These are phyloP conservation scores for Hydrolagus affinis DNA, from an alignment of 2,113 vertebrate species.

Conservation along the genomic window DNA sequence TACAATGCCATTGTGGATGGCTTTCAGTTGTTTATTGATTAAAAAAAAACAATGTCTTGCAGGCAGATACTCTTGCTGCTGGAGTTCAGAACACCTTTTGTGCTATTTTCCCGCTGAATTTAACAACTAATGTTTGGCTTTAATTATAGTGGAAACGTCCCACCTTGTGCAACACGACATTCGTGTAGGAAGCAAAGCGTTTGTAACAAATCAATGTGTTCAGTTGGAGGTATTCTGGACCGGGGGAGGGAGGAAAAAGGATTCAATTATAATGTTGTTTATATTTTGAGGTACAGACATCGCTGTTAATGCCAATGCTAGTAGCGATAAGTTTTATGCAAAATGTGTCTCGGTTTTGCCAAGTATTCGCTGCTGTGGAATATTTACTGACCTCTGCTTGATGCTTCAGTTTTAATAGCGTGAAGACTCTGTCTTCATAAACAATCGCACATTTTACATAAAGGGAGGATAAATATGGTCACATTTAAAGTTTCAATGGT, in stretches of 20 bases:
- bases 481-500: not conserved
- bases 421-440: slow-evolving; percentile 1
- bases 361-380: not conserved
- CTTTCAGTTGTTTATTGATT: too few species aligned
- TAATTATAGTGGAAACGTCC: not conserved
- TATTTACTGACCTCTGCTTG: slow-evolving; percentile 11
- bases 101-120: not conserved
- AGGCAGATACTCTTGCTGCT: not conserved
- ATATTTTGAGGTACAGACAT: too few species aligned
- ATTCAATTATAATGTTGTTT: not conserved
- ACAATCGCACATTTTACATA: slow-evolving; percentile 16
- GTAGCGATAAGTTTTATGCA: not conserved
- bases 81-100: not conserved
- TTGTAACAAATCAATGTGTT: not conserved
- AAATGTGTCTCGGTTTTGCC: not conserved
- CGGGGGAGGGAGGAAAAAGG: too few species aligned
- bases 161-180: not conserved
- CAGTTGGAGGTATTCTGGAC: not conserved
- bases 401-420: slow-evolving; percentile 21
- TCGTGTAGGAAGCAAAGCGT: not conserved
- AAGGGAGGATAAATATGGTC: not conserved
- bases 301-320: not conserved
- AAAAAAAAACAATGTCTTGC: not conserved
- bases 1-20: not conserved
- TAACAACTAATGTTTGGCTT: not conserved